phyloP scores from a whole-genome alignment of 2,888 invertebrate genomes.

The Ophion ventricosus region DNA sequence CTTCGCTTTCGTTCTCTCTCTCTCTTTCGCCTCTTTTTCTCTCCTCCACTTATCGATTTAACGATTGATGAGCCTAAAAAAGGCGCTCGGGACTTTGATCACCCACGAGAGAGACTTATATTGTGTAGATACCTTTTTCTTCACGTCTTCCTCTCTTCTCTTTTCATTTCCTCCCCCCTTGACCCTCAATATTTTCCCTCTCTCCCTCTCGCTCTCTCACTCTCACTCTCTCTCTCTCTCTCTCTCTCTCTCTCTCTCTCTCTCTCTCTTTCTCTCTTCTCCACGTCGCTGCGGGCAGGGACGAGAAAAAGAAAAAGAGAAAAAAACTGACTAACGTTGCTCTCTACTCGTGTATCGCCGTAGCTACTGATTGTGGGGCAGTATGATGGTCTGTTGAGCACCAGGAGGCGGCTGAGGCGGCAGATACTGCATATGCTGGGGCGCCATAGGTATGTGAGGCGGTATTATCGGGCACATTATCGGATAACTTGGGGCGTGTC shows the following conservation, averaged over 20 bases:
- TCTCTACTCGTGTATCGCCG: constrained; percentile 78
- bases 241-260: constrained; percentile 43
- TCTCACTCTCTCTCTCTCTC: constrained; percentile 31
- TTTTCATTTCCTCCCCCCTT: neutral
- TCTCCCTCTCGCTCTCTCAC: neutral
- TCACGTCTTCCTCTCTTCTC: neutral
- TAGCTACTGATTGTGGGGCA: constrained; percentile 84
- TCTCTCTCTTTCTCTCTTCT: constrained; percentile 13
- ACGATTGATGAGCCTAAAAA: neutral
- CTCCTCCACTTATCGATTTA: constrained; percentile 46
- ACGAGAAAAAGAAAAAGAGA: constrained; percentile 55
- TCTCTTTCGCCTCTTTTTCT: constrained; percentile 15
- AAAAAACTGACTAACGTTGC: constrained; percentile 71
- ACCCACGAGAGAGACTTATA: neutral
- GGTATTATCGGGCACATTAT: constrained; percentile 86
- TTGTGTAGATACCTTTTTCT: neutral
- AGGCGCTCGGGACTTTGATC: neutral
- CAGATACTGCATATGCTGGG: constrained; percentile 85
- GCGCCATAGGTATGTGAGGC: constrained; percentile 81
- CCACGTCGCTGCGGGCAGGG: constrained; percentile 45
- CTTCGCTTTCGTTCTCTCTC: neutral
- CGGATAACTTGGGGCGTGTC: constrained; percentile 84
- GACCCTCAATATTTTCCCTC: neutral
- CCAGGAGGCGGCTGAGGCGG: constrained; percentile 84
- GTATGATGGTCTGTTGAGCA: constrained; percentile 82